Evolutionary conservation across 1,140 invertebrate species (phyloP).

Genomic region (Uloborus diversus): DNA sequence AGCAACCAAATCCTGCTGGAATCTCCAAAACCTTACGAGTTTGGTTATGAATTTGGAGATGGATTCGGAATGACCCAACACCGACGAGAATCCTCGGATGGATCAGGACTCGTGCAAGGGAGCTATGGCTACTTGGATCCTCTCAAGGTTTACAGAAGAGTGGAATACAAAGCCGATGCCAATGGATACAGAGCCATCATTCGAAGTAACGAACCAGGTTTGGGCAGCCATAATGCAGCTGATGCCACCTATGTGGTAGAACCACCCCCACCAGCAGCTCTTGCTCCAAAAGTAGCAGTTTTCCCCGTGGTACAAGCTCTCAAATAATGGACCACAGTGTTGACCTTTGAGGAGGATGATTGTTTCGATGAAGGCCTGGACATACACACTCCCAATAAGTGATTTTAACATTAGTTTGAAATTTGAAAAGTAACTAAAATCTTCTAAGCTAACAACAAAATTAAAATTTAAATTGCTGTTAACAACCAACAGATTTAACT

Average conservation of each 20-base stretch:
- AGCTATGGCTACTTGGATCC: slow-evolving; percentile 59
- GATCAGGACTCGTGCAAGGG: slow-evolving; percentile 50
- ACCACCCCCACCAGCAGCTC: slow-evolving; percentile 8
- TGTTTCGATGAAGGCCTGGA: too few relatives aligned
- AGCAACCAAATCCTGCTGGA: background rate
- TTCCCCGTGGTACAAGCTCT: background rate
- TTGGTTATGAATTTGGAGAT: slow-evolving; percentile 54
- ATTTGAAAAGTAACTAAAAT: too few relatives aligned
- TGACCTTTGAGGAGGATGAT: too few relatives aligned
- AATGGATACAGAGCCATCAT: slow-evolving; percentile 59
- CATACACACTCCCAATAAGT: too few relatives aligned
- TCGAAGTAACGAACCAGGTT: slow-evolving; percentile 39
- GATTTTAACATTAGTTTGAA: too few relatives aligned
- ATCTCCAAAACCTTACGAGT: slow-evolving; percentile 45
- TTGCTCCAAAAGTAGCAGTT: background rate
- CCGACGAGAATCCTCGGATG: slow-evolving; percentile 39
- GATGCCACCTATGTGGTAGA: slow-evolving; percentile 25
- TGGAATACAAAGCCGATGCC: slow-evolving; percentile 62
- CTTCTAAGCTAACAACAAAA: too few relatives aligned
- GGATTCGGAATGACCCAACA: slow-evolving; percentile 46
- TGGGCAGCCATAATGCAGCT: background rate
- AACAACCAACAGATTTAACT: too few relatives aligned
- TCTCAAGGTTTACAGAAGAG: slow-evolving; percentile 58
- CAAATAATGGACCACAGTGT: too few relatives aligned
- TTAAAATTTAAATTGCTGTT: too few relatives aligned